Evolutionary conservation across 2,797 vertebrate genomes (phyloP), one percentile per base, ranked within the genome.

Genomic region (Crypturellus tataupa): DNA sequence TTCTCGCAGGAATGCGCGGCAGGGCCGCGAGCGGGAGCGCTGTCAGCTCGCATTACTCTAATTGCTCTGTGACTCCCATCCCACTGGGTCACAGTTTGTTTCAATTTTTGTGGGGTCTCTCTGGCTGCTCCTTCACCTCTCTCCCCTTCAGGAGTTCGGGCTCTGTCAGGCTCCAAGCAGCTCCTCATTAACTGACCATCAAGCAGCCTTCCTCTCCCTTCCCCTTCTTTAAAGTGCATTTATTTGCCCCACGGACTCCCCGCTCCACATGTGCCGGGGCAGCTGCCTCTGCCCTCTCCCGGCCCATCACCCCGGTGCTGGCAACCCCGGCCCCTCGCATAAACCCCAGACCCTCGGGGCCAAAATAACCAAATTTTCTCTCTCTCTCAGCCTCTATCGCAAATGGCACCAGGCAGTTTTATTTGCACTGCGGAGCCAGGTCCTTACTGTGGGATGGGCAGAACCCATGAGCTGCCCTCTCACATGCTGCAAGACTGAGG

Each of bases 31-130:
- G 93, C 77, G 85, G 95, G 87, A 93, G 76, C 92, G 89, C 96
- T 97, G 96, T 96, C 95, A 92, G 17, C 80, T 89, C 6, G 0
- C 80, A 93, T 96, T 96, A 94, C 90, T 76, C 92, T 95, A 95
- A 95, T 95, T 93, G 94, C 90, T 87, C 80, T 89, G 31, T 82
- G 80, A 67, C 92, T 72, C 59, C 70, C 31, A 80, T 63, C 93
- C 92, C 93, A 76, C 68, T 1, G 7, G 82, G 73, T 63, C 80
- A 75, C 91, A 87, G 91, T 97, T 91, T 94, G 93, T 87, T 95
- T 91, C 94, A 75, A 77, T 93, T 96, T 95, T 81, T 81, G n/a
- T 77, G 35, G 76, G 42, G 69, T 59, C 87, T 81, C 23, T 51
- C 87, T 85, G 89, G 59, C 77, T 93, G 89, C 87, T 93, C 89